These are phyloP conservation scores for Petaurus breviceps DNA, from an alignment of 2,113 vertebrate genomes.

Conservation along the genomic window DNA sequence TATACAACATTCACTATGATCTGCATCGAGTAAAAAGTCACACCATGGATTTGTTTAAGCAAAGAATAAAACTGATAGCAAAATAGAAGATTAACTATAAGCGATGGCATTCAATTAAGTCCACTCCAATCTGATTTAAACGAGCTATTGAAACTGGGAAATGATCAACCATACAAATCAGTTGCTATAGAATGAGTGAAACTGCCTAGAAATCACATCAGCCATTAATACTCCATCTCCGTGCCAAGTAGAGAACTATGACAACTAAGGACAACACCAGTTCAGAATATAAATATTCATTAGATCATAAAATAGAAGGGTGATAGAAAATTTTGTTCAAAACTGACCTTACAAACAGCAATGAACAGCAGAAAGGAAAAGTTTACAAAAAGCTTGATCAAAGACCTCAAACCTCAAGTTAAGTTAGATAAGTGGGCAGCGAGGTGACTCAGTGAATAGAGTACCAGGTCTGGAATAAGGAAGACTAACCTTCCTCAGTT, in stretches of 20 bases:
- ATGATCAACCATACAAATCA: neutral
- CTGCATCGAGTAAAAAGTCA: neutral
- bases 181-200: neutral
- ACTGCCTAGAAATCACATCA: neutral
- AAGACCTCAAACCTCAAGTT: neutral
- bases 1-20: neutral
- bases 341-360: neutral
- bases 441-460: neutral
- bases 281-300: neutral
- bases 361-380: neutral
- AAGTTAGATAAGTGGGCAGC: neutral
- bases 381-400: neutral
- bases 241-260: neutral
- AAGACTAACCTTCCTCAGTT: neutral
- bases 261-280: neutral
- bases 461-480: neutral
- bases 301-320: neutral
- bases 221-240: neutral
- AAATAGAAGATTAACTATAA: neutral
- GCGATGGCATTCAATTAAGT: neutral
- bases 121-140: neutral
- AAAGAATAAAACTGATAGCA: neutral
- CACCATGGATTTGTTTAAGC: neutral
- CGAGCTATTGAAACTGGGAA: neutral
- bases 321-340: neutral